A percentile compares a stretch with the other conserved stretches of the same genome.
Conservation (phyloP, 2,113 vertebrate genomes). For the Cryptotis parvus region DNA sequence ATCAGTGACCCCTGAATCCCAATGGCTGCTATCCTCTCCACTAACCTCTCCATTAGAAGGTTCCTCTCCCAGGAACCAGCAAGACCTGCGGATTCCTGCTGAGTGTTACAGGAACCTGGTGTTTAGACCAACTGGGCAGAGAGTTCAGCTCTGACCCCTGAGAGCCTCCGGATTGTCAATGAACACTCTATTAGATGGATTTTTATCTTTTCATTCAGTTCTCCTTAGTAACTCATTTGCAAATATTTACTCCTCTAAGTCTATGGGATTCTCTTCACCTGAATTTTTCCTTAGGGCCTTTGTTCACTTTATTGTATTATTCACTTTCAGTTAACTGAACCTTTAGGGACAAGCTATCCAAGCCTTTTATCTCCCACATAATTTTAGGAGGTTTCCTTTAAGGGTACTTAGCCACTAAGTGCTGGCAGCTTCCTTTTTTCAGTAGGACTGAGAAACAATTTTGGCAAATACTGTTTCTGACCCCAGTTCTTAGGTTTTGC, state of each 20-base stretch:
- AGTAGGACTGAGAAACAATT: neutral
- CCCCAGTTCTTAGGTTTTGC: neutral
- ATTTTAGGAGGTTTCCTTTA: neutral
- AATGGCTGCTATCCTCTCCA: neutral
- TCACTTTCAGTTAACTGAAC: neutral
- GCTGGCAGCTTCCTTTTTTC: neutral
- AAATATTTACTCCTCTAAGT: slow-evolving; percentile 8
- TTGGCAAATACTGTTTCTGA: neutral
- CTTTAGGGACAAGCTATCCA: neutral
- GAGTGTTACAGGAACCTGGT: neutral
- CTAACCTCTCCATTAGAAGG: neutral
- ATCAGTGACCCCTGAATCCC: neutral
- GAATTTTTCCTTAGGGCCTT: neutral
- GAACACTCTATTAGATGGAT: neutral
- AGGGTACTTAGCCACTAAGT: neutral
- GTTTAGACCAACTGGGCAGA: neutral
- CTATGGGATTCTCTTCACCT: slow-evolving; percentile 23
- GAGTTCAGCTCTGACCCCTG: neutral
- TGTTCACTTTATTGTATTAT: neutral
- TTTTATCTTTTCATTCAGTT: slow-evolving; percentile 34
- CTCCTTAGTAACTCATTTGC: slow-evolving; percentile 33
- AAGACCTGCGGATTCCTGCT: neutral
- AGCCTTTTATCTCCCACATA: neutral
- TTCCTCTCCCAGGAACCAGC: neutral
- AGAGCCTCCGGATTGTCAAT: neutral